Evolutionary conservation across 2,797 vertebrate species (phyloP).

Genomic region (Bufotes viridis): DNA sequence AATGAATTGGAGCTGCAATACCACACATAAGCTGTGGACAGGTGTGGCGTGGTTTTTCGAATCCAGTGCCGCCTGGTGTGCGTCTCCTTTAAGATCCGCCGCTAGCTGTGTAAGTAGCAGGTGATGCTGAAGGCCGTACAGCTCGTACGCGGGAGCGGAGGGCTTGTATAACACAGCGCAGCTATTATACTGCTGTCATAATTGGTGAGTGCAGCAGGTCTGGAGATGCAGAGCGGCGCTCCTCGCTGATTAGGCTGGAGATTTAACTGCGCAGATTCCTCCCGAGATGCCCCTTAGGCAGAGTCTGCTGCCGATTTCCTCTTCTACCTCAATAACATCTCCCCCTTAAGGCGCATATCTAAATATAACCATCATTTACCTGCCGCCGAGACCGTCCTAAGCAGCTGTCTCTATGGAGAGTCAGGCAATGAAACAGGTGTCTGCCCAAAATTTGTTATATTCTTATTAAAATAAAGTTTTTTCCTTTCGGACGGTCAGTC

Average conservation of each 20-base stretch:
- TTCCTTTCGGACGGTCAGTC: too few species aligned
- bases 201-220: background rate
- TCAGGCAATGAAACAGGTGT: constrained; percentile 6
- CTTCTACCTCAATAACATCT: constrained; percentile 30
- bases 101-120: background rate
- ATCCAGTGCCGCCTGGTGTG: too few species aligned
- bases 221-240: constrained; percentile 2
- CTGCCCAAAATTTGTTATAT: background rate
- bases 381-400: constrained; percentile 6
- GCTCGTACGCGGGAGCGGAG: background rate
- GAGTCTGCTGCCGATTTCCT: constrained; percentile 33
- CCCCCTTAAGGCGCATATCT: constrained; percentile 31
- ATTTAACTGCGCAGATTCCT: background rate
- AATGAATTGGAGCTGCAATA: too few species aligned
- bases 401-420: background rate
- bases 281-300: constrained; percentile 26
- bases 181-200: constrained; percentile 15
- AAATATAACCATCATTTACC: constrained; percentile 47
- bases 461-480: background rate
- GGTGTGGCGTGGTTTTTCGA: background rate
- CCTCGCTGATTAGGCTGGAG: constrained; percentile 24
- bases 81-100: background rate
- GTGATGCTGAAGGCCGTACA: background rate
- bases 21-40: background rate
- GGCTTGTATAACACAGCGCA: background rate